These are phyloP conservation scores for Cepaea hortensis DNA, from an alignment of 2,888 invertebrate species.

Conservation along the genomic window DNA sequence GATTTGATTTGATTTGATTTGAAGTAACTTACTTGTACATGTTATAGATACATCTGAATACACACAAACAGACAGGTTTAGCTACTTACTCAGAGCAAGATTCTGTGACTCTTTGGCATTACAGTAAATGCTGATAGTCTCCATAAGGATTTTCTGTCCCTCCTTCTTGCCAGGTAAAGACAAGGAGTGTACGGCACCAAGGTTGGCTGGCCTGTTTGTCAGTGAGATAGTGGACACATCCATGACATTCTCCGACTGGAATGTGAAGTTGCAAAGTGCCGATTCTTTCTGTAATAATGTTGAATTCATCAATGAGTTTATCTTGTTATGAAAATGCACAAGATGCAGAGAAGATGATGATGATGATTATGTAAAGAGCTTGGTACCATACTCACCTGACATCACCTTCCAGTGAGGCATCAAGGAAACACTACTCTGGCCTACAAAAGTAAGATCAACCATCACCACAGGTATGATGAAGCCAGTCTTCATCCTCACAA, in stretches of 20 bases:
- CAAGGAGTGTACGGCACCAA: conserved; percentile 27
- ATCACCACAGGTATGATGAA: too few relatives aligned
- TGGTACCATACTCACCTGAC: too few relatives aligned
- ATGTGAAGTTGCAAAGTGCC: conserved; percentile 41
- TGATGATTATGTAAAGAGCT: too few relatives aligned
- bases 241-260: conserved; percentile 16
- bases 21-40: too few relatives aligned
- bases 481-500: too few relatives aligned
- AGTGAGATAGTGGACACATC: conserved; percentile 37
- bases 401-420: too few relatives aligned
- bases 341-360: too few relatives aligned
- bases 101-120: conserved; percentile 24
- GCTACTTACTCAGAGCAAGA: conserved; percentile 20
- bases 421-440: too few relatives aligned
- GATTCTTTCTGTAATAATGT: conserved; percentile 39
- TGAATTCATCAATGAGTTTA: neutral
- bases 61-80: neutral
- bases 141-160: conserved; percentile 8
- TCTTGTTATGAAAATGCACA: too few relatives aligned
- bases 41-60: too few relatives aligned
- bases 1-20: too few relatives aligned
- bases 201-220: conserved; percentile 13
- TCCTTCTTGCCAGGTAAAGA: conserved; percentile 42
- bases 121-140: conserved; percentile 36
- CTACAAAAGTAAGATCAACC: too few relatives aligned